phyloP scores from a whole-genome alignment of 2,797 vertebrate genomes.

The Sebastes flavidus region DNA sequence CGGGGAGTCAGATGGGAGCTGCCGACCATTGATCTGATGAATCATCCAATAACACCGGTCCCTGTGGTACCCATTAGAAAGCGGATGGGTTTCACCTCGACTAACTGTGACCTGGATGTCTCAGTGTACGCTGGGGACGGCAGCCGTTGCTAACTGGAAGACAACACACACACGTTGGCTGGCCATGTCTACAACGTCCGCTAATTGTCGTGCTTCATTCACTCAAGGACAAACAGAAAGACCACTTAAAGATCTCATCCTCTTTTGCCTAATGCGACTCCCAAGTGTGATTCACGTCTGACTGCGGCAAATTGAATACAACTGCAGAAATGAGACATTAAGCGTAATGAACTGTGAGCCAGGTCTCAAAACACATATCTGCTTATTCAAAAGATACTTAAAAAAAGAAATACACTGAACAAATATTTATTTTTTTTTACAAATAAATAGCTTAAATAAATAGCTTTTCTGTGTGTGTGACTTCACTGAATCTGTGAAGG shows the following conservation, averaged over 20 bases:
- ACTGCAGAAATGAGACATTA: neutral
- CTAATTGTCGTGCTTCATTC: constrained; percentile 32
- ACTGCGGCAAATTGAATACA: constrained; percentile 8
- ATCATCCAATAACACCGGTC: constrained; percentile 69
- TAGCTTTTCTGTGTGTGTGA: neutral
- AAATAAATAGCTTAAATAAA: constrained; percentile 30
- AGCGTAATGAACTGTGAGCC: neutral
- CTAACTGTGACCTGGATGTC: constrained; percentile 63
- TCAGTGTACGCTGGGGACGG: constrained; percentile 14
- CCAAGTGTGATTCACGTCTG: constrained; percentile 2
- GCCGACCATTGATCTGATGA: constrained; percentile 63
- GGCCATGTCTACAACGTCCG: neutral
- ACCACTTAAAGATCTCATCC: constrained; percentile 7
- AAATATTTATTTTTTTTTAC: neutral
- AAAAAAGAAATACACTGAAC: neutral
- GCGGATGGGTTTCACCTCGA: constrained; percentile 55
- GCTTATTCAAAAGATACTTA: constrained; percentile 1
- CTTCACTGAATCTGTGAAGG: constrained; percentile 21
- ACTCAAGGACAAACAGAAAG: neutral
- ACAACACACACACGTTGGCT: constrained; percentile 13
- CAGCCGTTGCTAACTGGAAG: constrained; percentile 23
- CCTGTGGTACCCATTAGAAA: constrained; percentile 67
- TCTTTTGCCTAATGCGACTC: neutral
- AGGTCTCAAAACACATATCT: neutral
- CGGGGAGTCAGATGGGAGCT: constrained; percentile 44